These are phyloP conservation scores for Euura lappo DNA, from an alignment of 1,140 invertebrate species.

Conservation along the genomic window DNA sequence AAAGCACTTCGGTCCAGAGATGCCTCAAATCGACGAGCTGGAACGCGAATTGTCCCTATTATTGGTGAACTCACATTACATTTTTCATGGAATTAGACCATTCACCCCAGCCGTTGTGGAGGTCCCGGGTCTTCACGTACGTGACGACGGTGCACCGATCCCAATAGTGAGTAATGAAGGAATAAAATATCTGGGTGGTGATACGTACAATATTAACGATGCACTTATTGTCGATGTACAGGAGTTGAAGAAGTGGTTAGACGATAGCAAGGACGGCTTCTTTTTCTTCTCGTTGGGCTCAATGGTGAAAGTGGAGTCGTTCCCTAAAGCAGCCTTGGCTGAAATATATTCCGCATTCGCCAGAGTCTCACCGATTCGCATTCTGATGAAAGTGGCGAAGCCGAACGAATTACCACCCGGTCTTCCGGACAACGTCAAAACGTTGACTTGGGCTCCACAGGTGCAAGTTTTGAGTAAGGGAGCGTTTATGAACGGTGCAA, in stretches of 20 bases:
- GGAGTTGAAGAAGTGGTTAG: constrained; percentile 70
- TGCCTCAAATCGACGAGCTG: constrained; percentile 53
- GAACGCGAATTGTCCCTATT: constrained; percentile 47
- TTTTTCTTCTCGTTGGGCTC: constrained; percentile 78
- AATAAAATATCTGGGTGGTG: neutral
- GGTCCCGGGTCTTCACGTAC: neutral
- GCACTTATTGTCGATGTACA: constrained; percentile 36
- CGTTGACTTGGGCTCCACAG: neutral
- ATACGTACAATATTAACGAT: neutral
- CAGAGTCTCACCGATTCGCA: constrained; percentile 40
- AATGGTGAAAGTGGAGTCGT: constrained; percentile 66
- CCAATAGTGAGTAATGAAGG: neutral
- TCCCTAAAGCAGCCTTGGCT: constrained; percentile 65
- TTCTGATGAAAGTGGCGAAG: too few species aligned
- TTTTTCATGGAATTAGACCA: too few species aligned
- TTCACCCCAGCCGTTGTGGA: constrained; percentile 36
- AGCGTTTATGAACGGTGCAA: neutral
- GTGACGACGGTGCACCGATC: neutral
- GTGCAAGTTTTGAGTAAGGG: neutral
- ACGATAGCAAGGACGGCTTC: constrained; percentile 50
- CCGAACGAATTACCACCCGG: neutral
- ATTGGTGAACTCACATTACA: too few species aligned
- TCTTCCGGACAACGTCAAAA: neutral
- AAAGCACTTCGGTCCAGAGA: constrained; percentile 33
- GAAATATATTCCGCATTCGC: constrained; percentile 67